These are phyloP conservation scores for Ophioninae sp. DNA, from an alignment of 2,888 invertebrate genomes.

Conservation along the genomic window DNA sequence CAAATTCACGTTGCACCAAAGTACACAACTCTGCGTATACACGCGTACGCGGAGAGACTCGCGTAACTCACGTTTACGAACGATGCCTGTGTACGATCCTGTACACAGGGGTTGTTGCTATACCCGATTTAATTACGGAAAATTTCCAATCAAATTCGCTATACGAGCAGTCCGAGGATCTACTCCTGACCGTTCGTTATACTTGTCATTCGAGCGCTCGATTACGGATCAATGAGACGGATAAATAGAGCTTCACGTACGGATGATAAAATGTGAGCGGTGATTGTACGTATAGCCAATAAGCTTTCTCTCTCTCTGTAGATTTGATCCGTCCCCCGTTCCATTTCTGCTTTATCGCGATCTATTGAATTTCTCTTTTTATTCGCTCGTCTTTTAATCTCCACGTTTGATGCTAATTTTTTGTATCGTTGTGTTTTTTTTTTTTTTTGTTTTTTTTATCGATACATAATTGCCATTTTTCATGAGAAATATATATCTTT, in stretches of 20 bases:
- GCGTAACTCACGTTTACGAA: not conserved
- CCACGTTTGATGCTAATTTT: too few relatives aligned
- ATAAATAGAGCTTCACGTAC: slow-evolving; percentile 46
- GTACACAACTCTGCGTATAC: not conserved
- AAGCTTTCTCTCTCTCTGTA: not conserved
- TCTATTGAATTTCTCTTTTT: too few relatives aligned
- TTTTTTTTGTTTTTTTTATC: too few relatives aligned
- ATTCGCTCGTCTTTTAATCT: too few relatives aligned
- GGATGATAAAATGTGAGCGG: slow-evolving; percentile 35
- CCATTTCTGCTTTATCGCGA: not conserved
- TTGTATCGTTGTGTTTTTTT: too few relatives aligned
- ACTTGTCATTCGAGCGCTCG: slow-evolving; percentile 21
- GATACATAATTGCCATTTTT: too few relatives aligned
- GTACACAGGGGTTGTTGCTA: slow-evolving; percentile 14
- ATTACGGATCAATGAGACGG: slow-evolving; percentile 50
- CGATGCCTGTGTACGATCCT: not conserved
- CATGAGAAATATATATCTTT: too few relatives aligned
- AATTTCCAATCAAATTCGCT: slow-evolving; percentile 52
- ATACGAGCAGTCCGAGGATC: slow-evolving; percentile 13
- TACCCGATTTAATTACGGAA: slow-evolving; percentile 57
- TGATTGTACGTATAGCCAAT: slow-evolving; percentile 34
- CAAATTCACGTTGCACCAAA: slow-evolving; percentile 11
- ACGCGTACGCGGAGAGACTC: not conserved
- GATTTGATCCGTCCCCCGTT: too few relatives aligned
- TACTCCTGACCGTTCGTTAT: slow-evolving; percentile 29